phyloP scores from a whole-genome alignment of 2,113 vertebrate genomes.

The Cettia cetti region DNA sequence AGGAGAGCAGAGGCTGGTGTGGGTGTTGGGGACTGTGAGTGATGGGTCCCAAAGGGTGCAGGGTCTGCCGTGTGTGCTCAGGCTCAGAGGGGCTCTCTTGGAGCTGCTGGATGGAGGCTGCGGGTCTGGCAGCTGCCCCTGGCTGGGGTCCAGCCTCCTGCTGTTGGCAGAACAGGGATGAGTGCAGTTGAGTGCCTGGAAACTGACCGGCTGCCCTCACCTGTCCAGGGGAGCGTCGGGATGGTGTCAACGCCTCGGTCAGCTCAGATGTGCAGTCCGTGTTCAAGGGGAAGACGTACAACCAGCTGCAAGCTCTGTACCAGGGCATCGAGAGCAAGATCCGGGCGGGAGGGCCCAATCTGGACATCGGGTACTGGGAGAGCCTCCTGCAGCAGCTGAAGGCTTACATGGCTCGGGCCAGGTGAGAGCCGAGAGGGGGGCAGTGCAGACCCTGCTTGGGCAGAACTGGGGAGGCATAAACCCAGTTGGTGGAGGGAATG shows the following conservation, averaged over 20 bases:
- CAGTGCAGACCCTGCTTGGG: fast-evolving
- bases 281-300: conserved; percentile 98
- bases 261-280: conserved; percentile 91
- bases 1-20: not conserved
- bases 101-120: not conserved
- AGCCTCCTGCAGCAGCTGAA: conserved; percentile 93
- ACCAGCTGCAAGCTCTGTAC: conserved; percentile 92
- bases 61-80: fast-evolving
- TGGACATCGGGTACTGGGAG: conserved; percentile 98
- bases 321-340: conserved; percentile 94
- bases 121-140: not conserved
- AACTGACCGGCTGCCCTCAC: fast-evolving
- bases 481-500: fast-evolving
- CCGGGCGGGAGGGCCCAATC: conserved; percentile 87
- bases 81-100: not conserved
- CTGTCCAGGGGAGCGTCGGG: conserved; percentile 87
- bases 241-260: conserved; percentile 94
- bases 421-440: conserved; percentile 66
- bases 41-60: fast-evolving
- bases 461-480: not conserved
- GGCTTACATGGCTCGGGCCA: conserved; percentile 93
- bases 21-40: not conserved
- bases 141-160: not conserved
- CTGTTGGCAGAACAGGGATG: fast-evolving
- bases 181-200: fast-evolving